phyloP scores from a whole-genome alignment of 2,113 vertebrate genomes.

The Amazona guildingii region DNA sequence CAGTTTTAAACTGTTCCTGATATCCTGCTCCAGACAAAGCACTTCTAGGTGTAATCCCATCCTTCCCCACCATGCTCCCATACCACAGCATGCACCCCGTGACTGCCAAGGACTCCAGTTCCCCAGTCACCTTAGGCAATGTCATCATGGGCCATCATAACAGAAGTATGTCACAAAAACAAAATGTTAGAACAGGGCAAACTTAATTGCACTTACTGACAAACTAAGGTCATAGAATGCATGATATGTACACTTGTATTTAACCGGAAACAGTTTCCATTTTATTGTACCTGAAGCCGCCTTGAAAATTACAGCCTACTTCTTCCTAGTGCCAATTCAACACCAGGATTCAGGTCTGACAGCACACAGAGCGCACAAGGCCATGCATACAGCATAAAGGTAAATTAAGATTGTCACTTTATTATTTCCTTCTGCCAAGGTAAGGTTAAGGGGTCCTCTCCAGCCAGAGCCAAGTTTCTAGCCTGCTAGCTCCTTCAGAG shows the following conservation, averaged over 20 bases:
- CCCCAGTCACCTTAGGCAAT: rapidly evolving
- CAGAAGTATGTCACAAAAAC: neutral
- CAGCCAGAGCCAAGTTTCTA: constrained; percentile 48
- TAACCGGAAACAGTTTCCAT: neutral
- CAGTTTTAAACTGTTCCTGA: neutral
- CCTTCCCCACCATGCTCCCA: rapidly evolving
- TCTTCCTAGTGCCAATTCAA: neutral
- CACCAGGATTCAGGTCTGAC: neutral
- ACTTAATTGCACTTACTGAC: neutral
- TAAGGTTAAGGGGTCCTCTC: constrained; percentile 41
- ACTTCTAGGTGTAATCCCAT: neutral
- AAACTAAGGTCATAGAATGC: neutral
- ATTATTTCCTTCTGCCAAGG: constrained; percentile 55
- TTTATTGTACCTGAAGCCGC: constrained; percentile 1
- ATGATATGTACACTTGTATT: rapidly evolving
- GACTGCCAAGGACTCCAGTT: neutral
- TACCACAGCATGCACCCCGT: rapidly evolving
- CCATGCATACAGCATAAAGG: neutral
- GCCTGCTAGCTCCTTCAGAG: neutral
- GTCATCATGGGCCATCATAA: rapidly evolving
- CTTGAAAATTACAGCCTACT: constrained; percentile 11
- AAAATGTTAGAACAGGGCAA: neutral
- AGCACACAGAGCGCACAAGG: neutral
- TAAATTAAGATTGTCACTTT: constrained; percentile 57
- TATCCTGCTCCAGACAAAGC: neutral